A percentile compares a stretch with the other conserved stretches of the same genome.
Conservation (phyloP, 2,113 vertebrate species). For the Anhinga rufa region DNA sequence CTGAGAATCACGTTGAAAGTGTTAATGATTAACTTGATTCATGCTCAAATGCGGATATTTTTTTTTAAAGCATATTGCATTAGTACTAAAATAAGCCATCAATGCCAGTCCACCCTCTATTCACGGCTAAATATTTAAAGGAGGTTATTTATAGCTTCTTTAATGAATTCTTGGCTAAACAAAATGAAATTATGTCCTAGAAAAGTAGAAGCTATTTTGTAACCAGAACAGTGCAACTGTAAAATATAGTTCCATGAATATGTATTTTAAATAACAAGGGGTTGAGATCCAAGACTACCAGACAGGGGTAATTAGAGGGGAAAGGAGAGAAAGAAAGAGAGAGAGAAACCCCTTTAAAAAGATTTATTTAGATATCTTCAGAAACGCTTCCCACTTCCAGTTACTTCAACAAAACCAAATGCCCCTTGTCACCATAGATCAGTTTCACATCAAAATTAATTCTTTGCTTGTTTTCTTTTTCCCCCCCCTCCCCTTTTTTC, state of each 20-base stretch:
- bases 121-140: constrained; percentile 77
- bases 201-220: constrained; percentile 78
- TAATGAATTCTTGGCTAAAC: constrained; percentile 80
- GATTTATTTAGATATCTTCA: constrained; percentile 60
- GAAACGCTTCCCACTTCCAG: constrained; percentile 51
- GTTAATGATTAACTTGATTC: constrained; percentile 71
- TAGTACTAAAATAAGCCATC: constrained; percentile 76
- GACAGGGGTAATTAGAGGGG: constrained; percentile 65
- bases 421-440: constrained; percentile 48
- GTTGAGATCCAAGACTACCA: constrained; percentile 55
- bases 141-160: constrained; percentile 78
- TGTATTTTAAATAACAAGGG: constrained; percentile 74
- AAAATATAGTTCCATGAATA: constrained; percentile 74
- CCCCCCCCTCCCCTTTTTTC: neutral
- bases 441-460: constrained; percentile 56
- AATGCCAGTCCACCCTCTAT: constrained; percentile 77
- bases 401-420: constrained; percentile 56
- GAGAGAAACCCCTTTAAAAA: constrained; percentile 36
- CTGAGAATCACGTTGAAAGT: constrained; percentile 47
- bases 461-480: constrained; percentile 34
- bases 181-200: constrained; percentile 80
- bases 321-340: neutral
- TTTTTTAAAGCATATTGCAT: constrained; percentile 67
- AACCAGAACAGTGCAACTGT: constrained; percentile 74
- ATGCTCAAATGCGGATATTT: constrained; percentile 57